phyloP scores from a whole-genome alignment of 2,888 invertebrate species.

The Willowsia nigromaculata region DNA sequence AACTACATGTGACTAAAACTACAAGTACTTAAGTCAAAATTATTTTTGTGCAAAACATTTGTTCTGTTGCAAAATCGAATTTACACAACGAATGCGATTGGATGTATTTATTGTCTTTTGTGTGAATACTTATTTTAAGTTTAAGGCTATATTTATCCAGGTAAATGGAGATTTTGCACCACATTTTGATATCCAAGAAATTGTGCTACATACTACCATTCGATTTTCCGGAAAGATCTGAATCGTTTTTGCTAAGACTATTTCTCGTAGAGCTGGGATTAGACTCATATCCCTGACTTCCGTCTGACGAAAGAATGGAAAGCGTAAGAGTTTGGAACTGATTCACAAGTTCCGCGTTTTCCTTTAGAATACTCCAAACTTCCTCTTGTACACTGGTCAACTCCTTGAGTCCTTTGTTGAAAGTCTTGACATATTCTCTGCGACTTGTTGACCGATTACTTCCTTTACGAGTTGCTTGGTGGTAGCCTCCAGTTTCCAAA shows the following conservation, averaged over 20 bases:
- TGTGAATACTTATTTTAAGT: neutral
- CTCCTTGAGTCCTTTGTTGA: slow-evolving; percentile 79
- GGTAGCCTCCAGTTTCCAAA: slow-evolving; percentile 64
- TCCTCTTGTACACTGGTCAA: slow-evolving; percentile 80
- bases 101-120: neutral
- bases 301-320: slow-evolving; percentile 77
- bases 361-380: slow-evolving; percentile 80
- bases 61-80: neutral
- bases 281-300: slow-evolving; percentile 69
- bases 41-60: slow-evolving; percentile 1
- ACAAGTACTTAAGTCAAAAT: neutral
- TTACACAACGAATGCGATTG: neutral
- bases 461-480: slow-evolving; percentile 59
- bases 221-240: slow-evolving; percentile 74
- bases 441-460: slow-evolving; percentile 70
- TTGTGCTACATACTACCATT: slow-evolving; percentile 64
- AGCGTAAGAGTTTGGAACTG: slow-evolving; percentile 80
- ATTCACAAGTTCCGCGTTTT: slow-evolving; percentile 81
- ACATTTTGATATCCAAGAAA: neutral
- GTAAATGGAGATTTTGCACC: neutral
- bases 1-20: neutral
- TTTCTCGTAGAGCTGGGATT: slow-evolving; percentile 68
- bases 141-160: slow-evolving; percentile 51
- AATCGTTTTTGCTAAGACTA: slow-evolving; percentile 74
- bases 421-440: slow-evolving; percentile 76